Conservation (phyloP, 64 coral and sea anemone genomes). For the Trachythela sp. region DNA sequence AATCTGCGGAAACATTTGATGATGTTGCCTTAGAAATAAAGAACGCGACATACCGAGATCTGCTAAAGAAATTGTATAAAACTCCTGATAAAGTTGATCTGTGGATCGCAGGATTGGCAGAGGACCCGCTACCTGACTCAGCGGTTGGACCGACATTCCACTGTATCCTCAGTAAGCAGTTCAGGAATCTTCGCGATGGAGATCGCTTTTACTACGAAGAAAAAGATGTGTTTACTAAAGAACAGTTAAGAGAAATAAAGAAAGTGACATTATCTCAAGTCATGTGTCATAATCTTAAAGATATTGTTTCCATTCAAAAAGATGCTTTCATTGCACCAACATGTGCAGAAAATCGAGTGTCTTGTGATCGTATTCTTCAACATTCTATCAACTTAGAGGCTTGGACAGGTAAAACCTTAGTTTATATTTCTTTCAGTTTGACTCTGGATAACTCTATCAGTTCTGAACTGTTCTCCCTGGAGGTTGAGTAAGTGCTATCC, state of each 20-base stretch:
- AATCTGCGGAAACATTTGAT: neutral
- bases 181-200: neutral
- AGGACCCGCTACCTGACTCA: neutral
- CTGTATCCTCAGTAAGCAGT: neutral
- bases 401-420: neutral
- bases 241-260: slow-evolving; percentile 1
- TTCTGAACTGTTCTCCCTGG: too few species aligned
- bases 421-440: neutral
- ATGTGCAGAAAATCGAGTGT: neutral
- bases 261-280: neutral
- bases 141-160: neutral
- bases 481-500: too few species aligned
- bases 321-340: neutral
- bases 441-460: too few species aligned
- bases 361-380: neutral
- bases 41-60: neutral
- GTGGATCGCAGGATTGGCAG: slow-evolving; percentile 10
- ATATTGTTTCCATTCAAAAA: neutral
- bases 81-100: neutral
- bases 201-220: slow-evolving; percentile 10
- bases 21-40: neutral
- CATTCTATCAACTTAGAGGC: neutral
- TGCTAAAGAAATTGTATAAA: neutral
- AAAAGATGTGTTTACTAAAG: neutral
- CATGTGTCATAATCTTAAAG: neutral